Percentiles rank a stretch among this genome's conserved stretches.
Evolutionary conservation across 2,888 invertebrate genomes (phyloP).

Genomic region (Plebejus anna): DNA sequence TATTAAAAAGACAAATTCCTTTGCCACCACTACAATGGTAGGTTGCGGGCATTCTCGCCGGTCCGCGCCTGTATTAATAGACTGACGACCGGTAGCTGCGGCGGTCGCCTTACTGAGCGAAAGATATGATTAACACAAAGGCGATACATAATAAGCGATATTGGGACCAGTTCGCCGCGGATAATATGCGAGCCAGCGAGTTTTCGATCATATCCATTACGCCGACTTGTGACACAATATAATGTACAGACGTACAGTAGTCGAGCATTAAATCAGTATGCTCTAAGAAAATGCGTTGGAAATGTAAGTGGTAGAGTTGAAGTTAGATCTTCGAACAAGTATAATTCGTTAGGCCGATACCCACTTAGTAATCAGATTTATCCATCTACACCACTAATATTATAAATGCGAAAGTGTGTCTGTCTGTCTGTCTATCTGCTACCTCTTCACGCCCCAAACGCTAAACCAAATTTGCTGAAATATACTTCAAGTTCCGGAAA

Average conservation of each 20-base stretch:
- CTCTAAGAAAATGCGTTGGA: no score
- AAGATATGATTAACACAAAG: constrained; percentile 78
- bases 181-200: constrained; percentile 65
- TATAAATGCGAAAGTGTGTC: no score
- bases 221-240: constrained; percentile 31
- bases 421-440: no score
- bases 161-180: constrained; percentile 71
- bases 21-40: constrained; percentile 75
- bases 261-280: no score
- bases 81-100: constrained; percentile 70
- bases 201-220: constrained; percentile 64
- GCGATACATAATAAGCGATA: constrained; percentile 76
- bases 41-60: constrained; percentile 67
- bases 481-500: no score
- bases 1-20: constrained; percentile 79
- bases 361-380: no score
- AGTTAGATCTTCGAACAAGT: background rate
- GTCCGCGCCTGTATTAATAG: constrained; percentile 73
- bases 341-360: background rate
- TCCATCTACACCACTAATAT: no score
- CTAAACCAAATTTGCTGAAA: no score
- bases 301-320: background rate
- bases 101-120: constrained; percentile 67
- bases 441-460: no score
- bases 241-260: background rate